A percentile compares a stretch with the other conserved stretches of the same genome.
These are phyloP conservation scores for Aricia artaxerxes DNA, from an alignment of 2,888 invertebrate species.

Conservation along the genomic window DNA sequence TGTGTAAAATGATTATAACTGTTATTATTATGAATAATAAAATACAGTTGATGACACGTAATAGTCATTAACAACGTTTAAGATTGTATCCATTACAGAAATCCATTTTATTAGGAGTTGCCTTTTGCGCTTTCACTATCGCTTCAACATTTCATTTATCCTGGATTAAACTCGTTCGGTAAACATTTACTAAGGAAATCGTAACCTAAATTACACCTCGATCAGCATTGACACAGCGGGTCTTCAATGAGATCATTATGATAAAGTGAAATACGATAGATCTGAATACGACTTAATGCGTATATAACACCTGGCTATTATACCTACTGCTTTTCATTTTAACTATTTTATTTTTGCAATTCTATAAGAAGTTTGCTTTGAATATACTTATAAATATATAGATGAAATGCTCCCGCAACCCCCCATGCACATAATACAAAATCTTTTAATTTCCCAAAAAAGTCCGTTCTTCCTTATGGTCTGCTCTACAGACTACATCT, in stretches of 20 bases:
- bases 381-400: too few relatives aligned
- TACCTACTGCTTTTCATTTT: neutral
- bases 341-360: neutral
- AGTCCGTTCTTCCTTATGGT: too few relatives aligned
- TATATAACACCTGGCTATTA: neutral
- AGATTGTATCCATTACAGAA: slow-evolving; percentile 3
- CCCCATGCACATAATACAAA: too few relatives aligned
- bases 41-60: neutral
- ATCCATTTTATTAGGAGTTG: slow-evolving; percentile 21
- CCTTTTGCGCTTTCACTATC: slow-evolving; percentile 25
- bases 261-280: slow-evolving; percentile 25
- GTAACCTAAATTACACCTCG: slow-evolving; percentile 28
- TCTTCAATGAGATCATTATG: slow-evolving; percentile 29
- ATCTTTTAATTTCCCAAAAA: too few relatives aligned
- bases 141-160: slow-evolving; percentile 28
- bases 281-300: slow-evolving; percentile 15
- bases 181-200: slow-evolving; percentile 29
- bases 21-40: slow-evolving; percentile 11
- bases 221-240: neutral
- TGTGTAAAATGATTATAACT: neutral
- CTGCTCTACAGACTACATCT: too few relatives aligned
- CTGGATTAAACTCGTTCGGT: slow-evolving; percentile 29
- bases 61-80: neutral
- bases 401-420: too few relatives aligned
- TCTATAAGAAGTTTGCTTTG: too few relatives aligned